A percentile compares a stretch with the other conserved stretches of the same genome.
Evolutionary conservation across 2,113 vertebrate genomes (phyloP).

Genomic region (Bubo blakistoni): DNA sequence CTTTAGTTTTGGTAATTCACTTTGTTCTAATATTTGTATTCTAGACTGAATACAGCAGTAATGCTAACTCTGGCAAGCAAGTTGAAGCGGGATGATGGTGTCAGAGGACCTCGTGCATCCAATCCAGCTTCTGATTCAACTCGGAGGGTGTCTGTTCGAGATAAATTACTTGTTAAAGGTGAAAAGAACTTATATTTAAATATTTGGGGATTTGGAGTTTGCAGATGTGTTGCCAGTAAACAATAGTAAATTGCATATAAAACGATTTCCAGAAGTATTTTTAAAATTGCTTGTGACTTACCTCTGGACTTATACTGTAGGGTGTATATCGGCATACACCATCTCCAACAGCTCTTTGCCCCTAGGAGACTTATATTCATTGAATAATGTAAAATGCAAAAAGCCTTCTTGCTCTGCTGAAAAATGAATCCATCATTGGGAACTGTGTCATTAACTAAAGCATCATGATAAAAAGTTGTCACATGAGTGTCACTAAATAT

Average conservation of each 20-base stretch:
- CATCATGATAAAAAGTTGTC: not conserved
- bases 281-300: not conserved
- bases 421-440: not conserved
- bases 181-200: not conserved
- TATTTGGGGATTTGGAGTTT: fast-evolving
- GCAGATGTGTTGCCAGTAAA: not conserved
- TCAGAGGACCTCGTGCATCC: constrained; percentile 80
- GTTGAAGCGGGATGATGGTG: constrained; percentile 91
- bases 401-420: not conserved
- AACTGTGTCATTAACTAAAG: not conserved
- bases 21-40: not conserved
- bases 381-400: not conserved
- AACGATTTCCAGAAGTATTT: not conserved
- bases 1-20: not conserved
- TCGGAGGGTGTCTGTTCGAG: constrained; percentile 91
- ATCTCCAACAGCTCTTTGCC: not conserved
- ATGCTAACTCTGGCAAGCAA: constrained; percentile 98
- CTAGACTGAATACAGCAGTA: constrained; percentile 68
- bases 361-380: not conserved
- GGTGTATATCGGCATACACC: not conserved
- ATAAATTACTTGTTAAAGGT: constrained; percentile 98
- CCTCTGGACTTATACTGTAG: not conserved
- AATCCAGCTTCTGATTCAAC: constrained; percentile 81
- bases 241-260: fast-evolving
- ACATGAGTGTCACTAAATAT: fast-evolving